Evolutionary conservation across 2,113 vertebrate species (phyloP), one percentile per base, ranked within the genome.

Genomic region (Jacana jacana): DNA sequence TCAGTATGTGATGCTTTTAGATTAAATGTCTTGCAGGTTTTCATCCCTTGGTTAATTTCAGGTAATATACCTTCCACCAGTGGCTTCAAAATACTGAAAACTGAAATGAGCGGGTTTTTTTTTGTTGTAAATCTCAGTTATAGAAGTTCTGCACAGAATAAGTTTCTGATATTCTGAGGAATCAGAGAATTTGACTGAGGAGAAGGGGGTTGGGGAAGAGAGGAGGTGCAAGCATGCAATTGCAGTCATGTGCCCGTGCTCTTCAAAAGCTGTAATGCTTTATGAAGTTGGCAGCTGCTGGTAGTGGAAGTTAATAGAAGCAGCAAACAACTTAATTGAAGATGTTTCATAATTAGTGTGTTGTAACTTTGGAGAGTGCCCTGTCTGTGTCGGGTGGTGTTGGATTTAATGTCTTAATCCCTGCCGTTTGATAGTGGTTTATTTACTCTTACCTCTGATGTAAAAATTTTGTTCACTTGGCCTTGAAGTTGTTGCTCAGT

Each of bases 291-390:
- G 93, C 93, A 96, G 75, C 91, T 84, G 77, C 20, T 96, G 58
- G 83, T 92, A 95, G 61, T 94, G 84, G 92, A 95, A 95, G 86
- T 93, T 94, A 94, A 94, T 91, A 79, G 96, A 95, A 92, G 91
- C 79, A 87, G 91, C 96, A 96, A 96, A 95, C 96, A 93, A 95
- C 93, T 96, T 97, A 96, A 95, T 96, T 96, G 96, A 92, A 93
- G 96, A 81, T 82, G 83, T 93, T 96, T 96, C 91, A 89, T 96
- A 97, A 96, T 95, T 96, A 79, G 77, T 7, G 28, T 96, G 94
- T 95, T 94, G 93, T 91, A 96, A 97, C 78, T 93, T 86, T 89
- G 33, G 86, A 93, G 78, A 95, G 81, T 64, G 77, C 49, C 15
- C 22, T 91, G 84, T 89, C 86, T 90, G 40, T 63, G 51, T 40